These are phyloP conservation scores for Mamestra brassicae DNA, from an alignment of 2,888 invertebrate species.

Conservation along the genomic window DNA sequence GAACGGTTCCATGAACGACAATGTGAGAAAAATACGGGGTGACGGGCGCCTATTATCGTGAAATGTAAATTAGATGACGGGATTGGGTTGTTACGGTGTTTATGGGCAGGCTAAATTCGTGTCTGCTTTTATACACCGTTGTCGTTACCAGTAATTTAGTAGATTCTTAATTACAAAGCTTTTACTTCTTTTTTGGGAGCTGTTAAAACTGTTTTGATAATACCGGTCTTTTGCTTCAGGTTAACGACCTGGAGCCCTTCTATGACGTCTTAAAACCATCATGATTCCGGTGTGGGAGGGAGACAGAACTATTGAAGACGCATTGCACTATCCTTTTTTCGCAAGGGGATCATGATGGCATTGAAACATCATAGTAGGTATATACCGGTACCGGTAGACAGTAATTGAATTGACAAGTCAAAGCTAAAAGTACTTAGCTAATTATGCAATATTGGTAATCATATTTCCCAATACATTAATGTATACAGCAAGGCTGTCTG, in stretches of 20 bases:
- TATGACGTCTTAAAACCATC: neutral
- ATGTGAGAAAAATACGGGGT: slow-evolving; percentile 52
- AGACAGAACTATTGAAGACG: too few species aligned
- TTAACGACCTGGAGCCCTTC: too few species aligned
- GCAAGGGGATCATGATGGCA: neutral
- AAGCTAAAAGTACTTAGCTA: neutral
- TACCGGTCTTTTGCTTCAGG: neutral
- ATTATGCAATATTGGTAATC: neutral
- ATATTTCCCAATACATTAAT: neutral
- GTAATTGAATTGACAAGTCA: neutral
- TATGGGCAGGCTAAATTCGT: slow-evolving; percentile 14
- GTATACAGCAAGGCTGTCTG: neutral
- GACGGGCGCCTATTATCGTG: slow-evolving; percentile 36
- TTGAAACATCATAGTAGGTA: neutral
- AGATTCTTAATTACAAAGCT: neutral
- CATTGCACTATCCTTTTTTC: neutral
- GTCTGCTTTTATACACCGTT: slow-evolving; percentile 8
- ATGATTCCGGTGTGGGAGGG: neutral
- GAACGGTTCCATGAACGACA: slow-evolving; percentile 35
- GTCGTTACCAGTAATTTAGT: slow-evolving; percentile 1
- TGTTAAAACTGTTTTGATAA: neutral
- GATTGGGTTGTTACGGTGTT: slow-evolving; percentile 50
- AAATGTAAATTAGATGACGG: slow-evolving; percentile 50
- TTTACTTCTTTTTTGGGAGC: too few species aligned
- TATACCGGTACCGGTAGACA: neutral